Percentiles rank a stretch among this genome's conserved stretches.
Evolutionary conservation across 92 coral and sea anemone genomes (phyloP).

Genomic region (Heliopora coerulea): DNA sequence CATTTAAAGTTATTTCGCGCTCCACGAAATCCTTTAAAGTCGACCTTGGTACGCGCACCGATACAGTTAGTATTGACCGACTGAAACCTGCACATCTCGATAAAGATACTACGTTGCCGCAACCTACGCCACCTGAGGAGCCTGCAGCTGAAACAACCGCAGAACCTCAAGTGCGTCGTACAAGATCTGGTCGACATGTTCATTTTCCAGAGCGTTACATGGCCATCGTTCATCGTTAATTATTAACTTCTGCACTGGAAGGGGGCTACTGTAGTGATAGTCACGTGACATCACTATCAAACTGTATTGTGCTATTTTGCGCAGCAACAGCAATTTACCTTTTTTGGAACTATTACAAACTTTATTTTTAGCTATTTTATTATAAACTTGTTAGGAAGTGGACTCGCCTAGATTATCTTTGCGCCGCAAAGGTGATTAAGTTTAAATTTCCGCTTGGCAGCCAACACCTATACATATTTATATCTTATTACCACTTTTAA

Average conservation of each 20-base stretch:
- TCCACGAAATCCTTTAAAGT: conserved; percentile 22
- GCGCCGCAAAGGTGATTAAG: too few species aligned
- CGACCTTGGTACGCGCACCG: conserved; percentile 23
- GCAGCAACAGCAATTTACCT: too few species aligned
- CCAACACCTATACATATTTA: too few species aligned
- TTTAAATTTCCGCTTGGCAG: too few species aligned
- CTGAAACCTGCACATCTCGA: conserved; percentile 26
- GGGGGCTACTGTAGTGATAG: conserved; percentile 3
- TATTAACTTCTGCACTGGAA: conserved; percentile 2
- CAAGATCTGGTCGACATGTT: conserved; percentile 37
- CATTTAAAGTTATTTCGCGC: conserved; percentile 21
- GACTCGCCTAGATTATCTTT: too few species aligned
- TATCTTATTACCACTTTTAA: too few species aligned
- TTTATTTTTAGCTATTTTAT: too few species aligned
- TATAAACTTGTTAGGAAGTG: too few species aligned
- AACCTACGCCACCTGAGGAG: neutral
- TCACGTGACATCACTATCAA: neutral
- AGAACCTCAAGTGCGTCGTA: neutral
- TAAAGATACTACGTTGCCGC: neutral
- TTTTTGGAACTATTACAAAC: too few species aligned
- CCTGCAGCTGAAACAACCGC: neutral
- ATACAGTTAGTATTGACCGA: conserved; percentile 1
- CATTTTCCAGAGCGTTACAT: conserved; percentile 20
- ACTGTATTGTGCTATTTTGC: too few species aligned
- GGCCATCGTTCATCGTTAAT: neutral